Base-by-base conservation (phyloP, 2,888 invertebrate species). In the Chymomyza caudatula region DNA sequence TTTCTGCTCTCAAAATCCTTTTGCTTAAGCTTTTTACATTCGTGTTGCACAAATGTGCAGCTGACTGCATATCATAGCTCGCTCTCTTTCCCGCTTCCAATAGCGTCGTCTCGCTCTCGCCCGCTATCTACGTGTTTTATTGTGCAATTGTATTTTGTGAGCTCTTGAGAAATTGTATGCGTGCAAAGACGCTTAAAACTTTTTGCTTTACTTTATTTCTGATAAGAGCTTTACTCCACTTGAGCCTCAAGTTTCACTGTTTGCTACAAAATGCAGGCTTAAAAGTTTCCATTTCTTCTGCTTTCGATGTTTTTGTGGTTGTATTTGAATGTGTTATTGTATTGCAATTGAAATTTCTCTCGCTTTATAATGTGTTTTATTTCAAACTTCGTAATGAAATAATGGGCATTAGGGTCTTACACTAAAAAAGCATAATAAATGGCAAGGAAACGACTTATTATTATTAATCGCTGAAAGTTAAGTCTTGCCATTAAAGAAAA, bases 141-240 rank as follows among this genome's bases (percentile, higher is more conserved):
- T 84, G 84, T 84, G 80, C 77, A 84, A 84, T 81, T 84, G 80
- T 81, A 84, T 84, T 84, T 84, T 65, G 64, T 65, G 65, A 76
- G 68, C 78, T 80, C 80, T 81, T 80, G 78, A 84, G 84, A 78
- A 80, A 80, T 77, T 84, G 84, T 84, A 77, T 81, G 81, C 81
- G 81, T 75, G 75, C 75, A 80, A 84, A 80, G 84, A 78, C 55
- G 84, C 80, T 80, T 80, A 83, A 81, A 84, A 84, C 71, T 81
- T 81, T 37, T 81, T 68, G 53, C 77, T 68, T 72, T 51, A 68
- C 63, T 60, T 55, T 63, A 43, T 62, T 71, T 73, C 57, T 83
- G 83, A 83, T 83, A 79, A 83, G 80, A 79, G 80, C 73, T 69
- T 71, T 63, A 71, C 69, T 73, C 78, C 81, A 78, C 73, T 83